phyloP scores from a whole-genome alignment of 2,797 vertebrate species.

The Cottoperca gobio region DNA sequence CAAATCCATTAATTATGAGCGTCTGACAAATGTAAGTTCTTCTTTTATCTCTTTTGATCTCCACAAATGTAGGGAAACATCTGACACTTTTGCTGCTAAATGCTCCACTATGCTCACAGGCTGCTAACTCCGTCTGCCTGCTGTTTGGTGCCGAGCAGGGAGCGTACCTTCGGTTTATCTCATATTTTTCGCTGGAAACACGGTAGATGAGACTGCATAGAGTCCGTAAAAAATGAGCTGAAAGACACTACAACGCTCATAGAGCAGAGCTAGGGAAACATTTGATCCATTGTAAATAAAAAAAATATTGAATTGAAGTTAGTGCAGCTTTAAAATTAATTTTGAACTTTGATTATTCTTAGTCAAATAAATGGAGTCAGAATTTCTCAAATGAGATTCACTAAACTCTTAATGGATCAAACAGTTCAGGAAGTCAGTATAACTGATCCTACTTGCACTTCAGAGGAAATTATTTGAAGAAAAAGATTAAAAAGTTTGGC shows the following conservation, averaged over 20 bases:
- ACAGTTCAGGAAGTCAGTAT: neutral
- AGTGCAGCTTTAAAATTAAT: neutral
- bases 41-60: neutral
- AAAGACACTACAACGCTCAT: neutral
- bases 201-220: neutral
- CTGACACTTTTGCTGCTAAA: neutral
- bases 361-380: neutral
- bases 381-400: slow-evolving; percentile 1
- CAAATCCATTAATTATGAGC: neutral
- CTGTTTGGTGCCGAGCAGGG: neutral
- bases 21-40: neutral
- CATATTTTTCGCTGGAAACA: neutral
- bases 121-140: neutral
- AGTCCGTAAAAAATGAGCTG: neutral
- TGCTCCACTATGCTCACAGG: neutral
- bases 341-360: neutral
- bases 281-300: neutral
- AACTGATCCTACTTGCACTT: neutral
- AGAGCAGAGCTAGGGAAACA: neutral
- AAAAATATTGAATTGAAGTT: neutral
- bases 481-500: slow-evolving; percentile 11
- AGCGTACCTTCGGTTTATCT: neutral
- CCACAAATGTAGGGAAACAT: neutral
- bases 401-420: slow-evolving; percentile 8
- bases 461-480: slow-evolving; percentile 11